Evolutionary conservation across 2,797 vertebrate species (phyloP), one percentile per base, ranked within the genome.

Genomic region (Enteromius paludinosus): DNA sequence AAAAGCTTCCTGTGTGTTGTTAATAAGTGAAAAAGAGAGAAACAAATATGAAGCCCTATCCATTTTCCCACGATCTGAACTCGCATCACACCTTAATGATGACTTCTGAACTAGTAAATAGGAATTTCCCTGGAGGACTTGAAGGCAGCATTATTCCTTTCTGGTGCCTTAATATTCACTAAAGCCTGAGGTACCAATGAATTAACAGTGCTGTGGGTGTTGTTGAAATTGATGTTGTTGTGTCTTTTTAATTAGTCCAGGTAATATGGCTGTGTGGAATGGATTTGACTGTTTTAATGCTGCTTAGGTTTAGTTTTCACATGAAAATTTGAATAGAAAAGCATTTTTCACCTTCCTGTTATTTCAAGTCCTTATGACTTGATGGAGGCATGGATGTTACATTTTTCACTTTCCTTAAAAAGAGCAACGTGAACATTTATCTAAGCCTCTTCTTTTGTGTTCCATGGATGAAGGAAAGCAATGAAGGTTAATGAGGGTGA

Each of bases 111-210:
- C 74, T 62, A 18, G 6, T 74, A 74, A 41, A 41, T 47, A 47
- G 3, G 11, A 28, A 62, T 77, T 64, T 77, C 59, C 25, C 74
- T 20, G 9, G 25, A 62, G 23, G 23, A 43, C 5, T 61, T 18
- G 54, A 76, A 45, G 38, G 14, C n/a, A 41, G 15, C 54, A 18
- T 41, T 25, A 59, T 41, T 41, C 17, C 23, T 28, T 17, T 30
- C 25, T 79, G 35, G 8, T 49, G 47, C 65, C 23, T 56, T 45
- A 61, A 23, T 71, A 38, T 72, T 54, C 25, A 49, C 23, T 20
- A 49, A 41, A 59, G 49, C 11, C 59, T 64, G 18, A 10, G 45
- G 47, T 72, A 74, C 56, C 70, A 72, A 75, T 83, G 38, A 79
- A 65, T 25, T 3, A 38, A 80, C 25, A 14, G 33, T 61, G 28